phyloP scores from a whole-genome alignment of 2,888 invertebrate species.

The Dastarcus helophoroides region DNA sequence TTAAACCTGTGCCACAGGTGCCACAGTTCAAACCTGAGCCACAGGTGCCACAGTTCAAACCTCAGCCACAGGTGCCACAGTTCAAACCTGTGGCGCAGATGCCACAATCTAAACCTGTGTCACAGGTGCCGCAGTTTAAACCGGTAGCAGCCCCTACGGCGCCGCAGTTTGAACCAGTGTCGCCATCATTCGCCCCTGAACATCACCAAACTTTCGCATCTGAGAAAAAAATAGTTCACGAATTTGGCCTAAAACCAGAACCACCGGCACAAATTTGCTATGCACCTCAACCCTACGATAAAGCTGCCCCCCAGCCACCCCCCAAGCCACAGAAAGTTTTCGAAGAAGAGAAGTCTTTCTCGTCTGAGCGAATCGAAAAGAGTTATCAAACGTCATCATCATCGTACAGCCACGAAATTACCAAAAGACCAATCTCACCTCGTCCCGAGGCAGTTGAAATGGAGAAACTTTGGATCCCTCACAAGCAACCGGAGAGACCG shows the following conservation, averaged over 20 bases:
- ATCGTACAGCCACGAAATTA: constrained; percentile 13
- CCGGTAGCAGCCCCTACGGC: too few relatives aligned
- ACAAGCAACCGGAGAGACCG: constrained; percentile 16
- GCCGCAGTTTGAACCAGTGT: too few relatives aligned
- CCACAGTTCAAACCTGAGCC: too few relatives aligned
- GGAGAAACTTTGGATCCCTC: constrained; percentile 47
- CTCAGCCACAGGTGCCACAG: too few relatives aligned
- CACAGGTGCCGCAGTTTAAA: too few relatives aligned
- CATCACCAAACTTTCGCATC: constrained; percentile 14
- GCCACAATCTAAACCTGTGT: too few relatives aligned
- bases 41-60: too few relatives aligned
- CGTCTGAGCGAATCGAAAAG: constrained; percentile 22
- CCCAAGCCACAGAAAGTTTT: not conserved
- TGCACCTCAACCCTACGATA: constrained; percentile 37
- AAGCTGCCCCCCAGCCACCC: constrained; percentile 1
- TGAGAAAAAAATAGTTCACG: constrained; percentile 28
- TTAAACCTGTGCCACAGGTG: too few relatives aligned
- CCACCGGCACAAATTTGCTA: constrained; percentile 61
- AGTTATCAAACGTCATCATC: constrained; percentile 21
- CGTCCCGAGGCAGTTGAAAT: constrained; percentile 35
- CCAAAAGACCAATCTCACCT: constrained; percentile 36
- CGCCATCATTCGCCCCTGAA: too few relatives aligned
- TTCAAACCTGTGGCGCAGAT: too few relatives aligned
- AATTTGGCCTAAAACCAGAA: constrained; percentile 50
- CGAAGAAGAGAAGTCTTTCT: constrained; percentile 16